Percentiles rank a stretch among this genome's conserved stretches.
Evolutionary conservation across 1,140 invertebrate genomes (phyloP).

Genomic region (Neelides sp.): DNA sequence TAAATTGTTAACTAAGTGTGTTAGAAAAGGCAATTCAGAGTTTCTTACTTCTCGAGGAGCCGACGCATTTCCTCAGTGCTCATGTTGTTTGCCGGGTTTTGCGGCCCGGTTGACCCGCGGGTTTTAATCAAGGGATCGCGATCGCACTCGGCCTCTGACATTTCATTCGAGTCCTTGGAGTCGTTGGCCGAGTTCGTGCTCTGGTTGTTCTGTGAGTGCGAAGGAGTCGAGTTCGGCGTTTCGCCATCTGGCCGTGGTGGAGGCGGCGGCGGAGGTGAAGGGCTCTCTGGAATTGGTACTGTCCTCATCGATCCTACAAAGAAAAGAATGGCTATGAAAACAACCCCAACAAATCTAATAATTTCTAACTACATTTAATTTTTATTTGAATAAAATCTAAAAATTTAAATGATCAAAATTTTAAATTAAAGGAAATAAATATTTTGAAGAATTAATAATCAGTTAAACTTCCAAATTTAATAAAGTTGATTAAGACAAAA

Average conservation of each 20-base stretch:
- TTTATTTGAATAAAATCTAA: no score
- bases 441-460: no score
- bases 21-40: not conserved
- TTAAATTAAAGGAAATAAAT: no score
- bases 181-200: conserved; percentile 61
- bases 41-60: conserved; percentile 81
- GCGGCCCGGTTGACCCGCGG: conserved; percentile 25
- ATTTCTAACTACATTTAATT: no score
- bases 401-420: no score
- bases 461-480: no score
- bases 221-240: conserved; percentile 44
- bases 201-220: conserved; percentile 44
- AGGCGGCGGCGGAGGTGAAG: conserved; percentile 52
- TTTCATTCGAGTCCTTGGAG: conserved; percentile 82
- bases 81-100: conserved; percentile 50
- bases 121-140: conserved; percentile 29
- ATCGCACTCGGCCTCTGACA: conserved; percentile 83
- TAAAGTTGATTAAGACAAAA: no score
- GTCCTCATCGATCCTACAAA: conserved; percentile 50
- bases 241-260: conserved; percentile 40
- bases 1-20: not conserved
- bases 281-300: conserved; percentile 46
- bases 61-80: conserved; percentile 82
- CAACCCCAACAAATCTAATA: no score
- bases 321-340: no score